phyloP scores from a whole-genome alignment of 2,888 invertebrate genomes.

The Pinctada fucata region DNA sequence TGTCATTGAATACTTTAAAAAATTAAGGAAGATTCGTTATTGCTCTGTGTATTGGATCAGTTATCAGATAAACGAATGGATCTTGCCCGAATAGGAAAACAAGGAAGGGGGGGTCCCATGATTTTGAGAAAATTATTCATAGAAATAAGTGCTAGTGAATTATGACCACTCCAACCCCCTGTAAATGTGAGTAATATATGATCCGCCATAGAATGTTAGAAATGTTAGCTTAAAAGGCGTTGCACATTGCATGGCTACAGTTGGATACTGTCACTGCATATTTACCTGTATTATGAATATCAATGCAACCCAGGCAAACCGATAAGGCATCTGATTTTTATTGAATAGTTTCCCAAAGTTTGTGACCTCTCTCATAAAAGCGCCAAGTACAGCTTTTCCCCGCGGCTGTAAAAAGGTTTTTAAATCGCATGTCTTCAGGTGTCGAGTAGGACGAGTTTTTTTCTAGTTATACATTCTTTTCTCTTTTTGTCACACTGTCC shows the following conservation, averaged over 20 bases:
- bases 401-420: not conserved
- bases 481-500: not conserved
- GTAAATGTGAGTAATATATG: too few species aligned
- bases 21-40: too few species aligned
- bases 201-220: too few species aligned
- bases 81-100: too few species aligned
- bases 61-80: too few species aligned
- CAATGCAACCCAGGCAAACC: not conserved
- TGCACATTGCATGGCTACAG: not conserved
- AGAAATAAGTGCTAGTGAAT: too few species aligned
- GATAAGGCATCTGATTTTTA: conserved; percentile 1
- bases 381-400: not conserved
- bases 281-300: not conserved
- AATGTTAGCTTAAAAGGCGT: too few species aligned
- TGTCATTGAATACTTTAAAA: too few species aligned
- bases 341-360: conserved; percentile 1
- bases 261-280: not conserved
- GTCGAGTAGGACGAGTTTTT: not conserved
- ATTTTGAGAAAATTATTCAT: too few species aligned
- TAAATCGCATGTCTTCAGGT: not conserved
- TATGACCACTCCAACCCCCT: too few species aligned
- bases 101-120: too few species aligned
- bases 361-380: not conserved
- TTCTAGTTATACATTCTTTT: not conserved
- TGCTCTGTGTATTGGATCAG: too few species aligned